phyloP scores from a whole-genome alignment of 2,113 vertebrate species.

The Micronycteris hirsuta region DNA sequence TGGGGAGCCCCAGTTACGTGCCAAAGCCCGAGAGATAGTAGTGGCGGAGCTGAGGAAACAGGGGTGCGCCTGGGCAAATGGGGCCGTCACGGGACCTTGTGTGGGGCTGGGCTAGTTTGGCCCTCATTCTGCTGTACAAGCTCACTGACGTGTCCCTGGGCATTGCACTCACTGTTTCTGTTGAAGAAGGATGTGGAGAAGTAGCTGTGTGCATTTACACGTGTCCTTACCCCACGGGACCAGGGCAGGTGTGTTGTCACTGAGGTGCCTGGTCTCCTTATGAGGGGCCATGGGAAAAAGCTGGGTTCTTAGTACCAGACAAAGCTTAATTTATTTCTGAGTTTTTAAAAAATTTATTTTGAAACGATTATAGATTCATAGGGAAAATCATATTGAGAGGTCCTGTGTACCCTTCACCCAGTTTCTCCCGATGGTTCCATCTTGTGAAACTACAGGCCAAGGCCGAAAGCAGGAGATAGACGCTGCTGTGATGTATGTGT shows the following conservation, averaged over 20 bases:
- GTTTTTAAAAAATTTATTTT: not conserved
- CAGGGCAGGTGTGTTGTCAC: no score
- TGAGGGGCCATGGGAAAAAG: not conserved
- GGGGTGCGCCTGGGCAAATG: not conserved
- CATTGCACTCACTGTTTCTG: not conserved
- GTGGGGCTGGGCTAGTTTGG: not conserved
- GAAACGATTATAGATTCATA: not conserved
- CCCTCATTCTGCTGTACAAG: not conserved
- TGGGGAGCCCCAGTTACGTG: not conserved
- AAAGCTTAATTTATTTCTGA: not conserved
- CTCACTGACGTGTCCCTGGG: not conserved
- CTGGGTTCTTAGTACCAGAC: not conserved
- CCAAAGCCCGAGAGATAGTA: not conserved
- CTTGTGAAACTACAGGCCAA: not conserved
- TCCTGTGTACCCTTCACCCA: not conserved
- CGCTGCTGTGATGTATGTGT: not conserved
- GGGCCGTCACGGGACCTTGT: no score
- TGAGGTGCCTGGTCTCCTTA: not conserved
- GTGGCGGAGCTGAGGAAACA: not conserved
- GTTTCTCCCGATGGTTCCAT: not conserved
- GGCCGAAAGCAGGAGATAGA: not conserved
- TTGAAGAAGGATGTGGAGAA: not conserved
- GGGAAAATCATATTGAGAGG: not conserved
- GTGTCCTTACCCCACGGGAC: not conserved
- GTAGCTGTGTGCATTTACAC: not conserved